Base-by-base conservation (phyloP, 2,888 invertebrate species). In the Gymnosoma rotundatum region DNA sequence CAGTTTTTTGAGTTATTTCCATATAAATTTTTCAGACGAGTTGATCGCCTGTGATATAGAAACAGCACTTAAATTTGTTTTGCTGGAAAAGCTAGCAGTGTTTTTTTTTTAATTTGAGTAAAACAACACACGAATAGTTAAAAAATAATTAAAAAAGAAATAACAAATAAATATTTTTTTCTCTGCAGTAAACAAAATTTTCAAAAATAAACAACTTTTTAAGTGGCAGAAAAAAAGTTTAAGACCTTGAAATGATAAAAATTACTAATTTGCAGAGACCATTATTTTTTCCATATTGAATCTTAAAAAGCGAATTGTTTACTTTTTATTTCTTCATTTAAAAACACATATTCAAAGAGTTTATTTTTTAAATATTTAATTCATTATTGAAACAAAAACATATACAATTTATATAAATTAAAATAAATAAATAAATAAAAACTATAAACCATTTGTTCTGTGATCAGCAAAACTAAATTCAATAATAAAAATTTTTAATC, bases 391-490 rank as follows among this genome's bases (percentile, higher is more conserved):
- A 81, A 84, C 78, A 83, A 60, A 70, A 81, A 81, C 56, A 78
- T 61, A 78, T 54, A 75, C 61, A 79, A 70, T 70, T 75, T 75
- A 64, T 58, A 72, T 79, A 66, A 73, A 72, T 52, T 64, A 72
- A 60, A 58, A 58, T 56, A 70, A 70, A 63, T 38, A 70, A 70
- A 63, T 38, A 58, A 25, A 25, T 36, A 21, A 78, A 42, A 84
- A 84, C 74, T 78, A 74, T 81, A 78, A 84, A 84, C 81, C 84
- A 84, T 84, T 84, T 84, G 81, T 84, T 84, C 84, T 84, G 84
- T 84, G 84, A 84, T 84, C 84, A 78, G 84, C 81, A 78, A 78
- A 81, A 48, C 18, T 79, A 70, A 61, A 52, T 69, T 81, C 74
- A 42, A 75, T 81, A 78, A 81, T 75, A 61, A 78, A 81, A 72